These are phyloP conservation scores for Xanthostigma xanthostigma DNA, from an alignment of 2,888 invertebrate genomes.

Conservation along the genomic window DNA sequence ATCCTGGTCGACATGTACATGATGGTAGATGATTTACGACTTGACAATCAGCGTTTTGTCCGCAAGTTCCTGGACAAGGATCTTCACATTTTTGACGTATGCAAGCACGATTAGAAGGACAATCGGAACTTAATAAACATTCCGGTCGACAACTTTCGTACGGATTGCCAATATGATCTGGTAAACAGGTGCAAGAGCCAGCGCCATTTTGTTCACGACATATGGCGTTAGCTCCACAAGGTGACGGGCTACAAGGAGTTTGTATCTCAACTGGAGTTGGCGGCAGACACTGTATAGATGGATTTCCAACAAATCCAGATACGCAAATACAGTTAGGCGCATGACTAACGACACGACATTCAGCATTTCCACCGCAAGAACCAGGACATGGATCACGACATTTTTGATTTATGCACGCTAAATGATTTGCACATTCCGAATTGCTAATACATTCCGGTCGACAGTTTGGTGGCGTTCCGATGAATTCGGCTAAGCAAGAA, in stretches of 20 bases:
- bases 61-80: constrained; percentile 55
- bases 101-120: constrained; percentile 47
- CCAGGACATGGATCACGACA: constrained; percentile 60
- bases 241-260: constrained; percentile 41
- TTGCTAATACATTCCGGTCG: constrained; percentile 68
- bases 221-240: constrained; percentile 49
- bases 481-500: constrained; percentile 50
- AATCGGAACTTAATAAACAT: constrained; percentile 48
- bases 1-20: constrained; percentile 40
- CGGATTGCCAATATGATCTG: constrained; percentile 52
- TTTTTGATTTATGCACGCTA: constrained; percentile 62
- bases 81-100: constrained; percentile 50
- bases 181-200: constrained; percentile 37
- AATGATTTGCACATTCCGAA: constrained; percentile 50
- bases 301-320: constrained; percentile 56
- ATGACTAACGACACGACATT: constrained; percentile 62
- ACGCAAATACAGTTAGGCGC: constrained; percentile 56
- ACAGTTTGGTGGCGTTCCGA: constrained; percentile 60
- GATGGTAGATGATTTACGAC: constrained; percentile 37
- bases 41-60: constrained; percentile 41
- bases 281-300: constrained; percentile 48
- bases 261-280: constrained; percentile 26
- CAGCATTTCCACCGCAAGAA: constrained; percentile 54
- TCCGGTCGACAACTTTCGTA: constrained; percentile 54
- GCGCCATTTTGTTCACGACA: constrained; percentile 40